Percentiles rank a stretch among this genome's conserved stretches.
phyloP scores from a whole-genome alignment of 2,113 vertebrate genomes.

The Gobius niger region DNA sequence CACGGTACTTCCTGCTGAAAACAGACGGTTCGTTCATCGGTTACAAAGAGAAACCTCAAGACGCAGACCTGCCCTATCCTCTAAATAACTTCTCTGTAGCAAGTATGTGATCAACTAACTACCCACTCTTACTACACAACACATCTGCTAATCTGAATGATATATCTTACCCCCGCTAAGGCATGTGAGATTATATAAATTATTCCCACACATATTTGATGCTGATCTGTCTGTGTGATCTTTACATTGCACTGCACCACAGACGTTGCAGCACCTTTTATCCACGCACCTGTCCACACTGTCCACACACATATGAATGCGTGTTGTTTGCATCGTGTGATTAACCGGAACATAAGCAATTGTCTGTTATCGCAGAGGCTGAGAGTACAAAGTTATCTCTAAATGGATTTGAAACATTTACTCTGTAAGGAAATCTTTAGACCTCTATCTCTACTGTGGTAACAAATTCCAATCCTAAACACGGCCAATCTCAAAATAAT shows the following conservation, averaged over 20 bases:
- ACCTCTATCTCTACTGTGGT: too few species aligned
- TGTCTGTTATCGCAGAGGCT: too few species aligned
- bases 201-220: neutral
- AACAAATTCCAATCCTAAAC: too few species aligned
- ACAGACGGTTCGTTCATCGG: slow-evolving; percentile 99
- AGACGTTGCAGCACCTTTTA: too few species aligned
- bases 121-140: neutral
- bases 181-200: neutral
- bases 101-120: slow-evolving; percentile 79
- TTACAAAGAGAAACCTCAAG: slow-evolving; percentile 99
- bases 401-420: too few species aligned
- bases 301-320: too few species aligned
- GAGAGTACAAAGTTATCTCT: too few species aligned
- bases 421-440: too few species aligned
- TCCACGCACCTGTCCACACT: too few species aligned
- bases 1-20: slow-evolving; percentile 96
- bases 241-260: neutral
- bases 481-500: too few species aligned
- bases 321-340: too few species aligned
- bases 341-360: too few species aligned
- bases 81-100: slow-evolving; percentile 99
- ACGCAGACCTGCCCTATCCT: slow-evolving; percentile 95
- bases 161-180: neutral
- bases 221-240: neutral
- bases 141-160: neutral